Conservation (phyloP, 53 echinoderm and acorn worm genomes). For the Crossaster papposus region DNA sequence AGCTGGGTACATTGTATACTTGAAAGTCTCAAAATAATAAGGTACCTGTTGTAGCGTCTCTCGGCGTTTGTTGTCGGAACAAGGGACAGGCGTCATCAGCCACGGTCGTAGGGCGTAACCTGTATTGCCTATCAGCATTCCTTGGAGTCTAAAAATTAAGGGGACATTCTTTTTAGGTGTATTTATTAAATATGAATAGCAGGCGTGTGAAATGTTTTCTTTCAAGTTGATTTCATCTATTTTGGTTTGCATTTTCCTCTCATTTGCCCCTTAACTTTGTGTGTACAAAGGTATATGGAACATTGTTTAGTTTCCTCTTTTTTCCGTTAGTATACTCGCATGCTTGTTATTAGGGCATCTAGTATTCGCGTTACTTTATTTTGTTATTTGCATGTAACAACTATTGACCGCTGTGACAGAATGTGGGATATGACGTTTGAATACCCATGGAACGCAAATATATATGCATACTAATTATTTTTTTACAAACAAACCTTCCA, state of each 20-base stretch:
- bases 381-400: too few species aligned
- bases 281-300: too few species aligned
- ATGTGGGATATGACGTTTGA: too few species aligned
- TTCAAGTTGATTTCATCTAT: background rate
- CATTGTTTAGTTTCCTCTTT: too few species aligned
- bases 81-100: constrained; percentile 63
- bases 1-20: too few species aligned
- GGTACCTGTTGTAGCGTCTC: constrained; percentile 60
- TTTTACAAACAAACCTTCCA: constrained; percentile 5
- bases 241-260: background rate
- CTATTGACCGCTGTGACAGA: too few species aligned
- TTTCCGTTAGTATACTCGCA: too few species aligned
- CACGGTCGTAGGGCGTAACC: constrained; percentile 49
- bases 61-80: constrained; percentile 40
- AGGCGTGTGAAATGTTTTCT: background rate
- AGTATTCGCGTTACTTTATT: too few species aligned
- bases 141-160: constrained; percentile 30
- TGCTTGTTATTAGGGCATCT: too few species aligned
- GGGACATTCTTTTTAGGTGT: background rate
- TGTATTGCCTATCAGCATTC: constrained; percentile 48
- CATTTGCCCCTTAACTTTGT: too few species aligned
- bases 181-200: background rate
- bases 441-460: too few species aligned
- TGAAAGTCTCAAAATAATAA: background rate
- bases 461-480: too few species aligned